A percentile compares a stretch with the other conserved stretches of the same genome.
These are phyloP conservation scores for Calliphora vicina DNA, from an alignment of 1,140 invertebrate species.

Conservation along the genomic window DNA sequence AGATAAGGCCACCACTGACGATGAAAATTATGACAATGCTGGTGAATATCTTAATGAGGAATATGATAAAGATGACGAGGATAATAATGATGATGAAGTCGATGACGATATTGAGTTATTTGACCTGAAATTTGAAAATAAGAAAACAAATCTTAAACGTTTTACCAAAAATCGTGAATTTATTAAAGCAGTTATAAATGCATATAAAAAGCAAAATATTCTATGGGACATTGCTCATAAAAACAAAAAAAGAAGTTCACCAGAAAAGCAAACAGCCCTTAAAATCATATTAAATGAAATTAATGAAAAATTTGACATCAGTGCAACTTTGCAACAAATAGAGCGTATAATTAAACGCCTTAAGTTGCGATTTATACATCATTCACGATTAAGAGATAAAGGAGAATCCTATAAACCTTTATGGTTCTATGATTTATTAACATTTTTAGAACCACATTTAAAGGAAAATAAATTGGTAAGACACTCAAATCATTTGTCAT, in stretches of 20 bases:
- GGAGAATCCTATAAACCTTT: neutral
- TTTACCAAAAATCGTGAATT: slow-evolving; percentile 8
- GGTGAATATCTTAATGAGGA: neutral
- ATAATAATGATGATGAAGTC: neutral
- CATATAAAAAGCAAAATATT: neutral
- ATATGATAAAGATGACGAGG: neutral
- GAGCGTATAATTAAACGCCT: neutral
- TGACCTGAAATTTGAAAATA: neutral
- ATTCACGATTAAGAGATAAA: neutral
- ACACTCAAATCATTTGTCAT: too few species aligned
- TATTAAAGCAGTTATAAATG: neutral
- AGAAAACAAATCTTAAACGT: neutral
- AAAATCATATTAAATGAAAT: neutral
- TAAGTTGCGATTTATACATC: neutral
- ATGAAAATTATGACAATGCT: neutral
- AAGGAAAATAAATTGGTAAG: neutral
- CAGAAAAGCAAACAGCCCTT: neutral
- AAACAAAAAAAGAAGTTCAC: neutral
- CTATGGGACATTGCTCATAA: neutral
- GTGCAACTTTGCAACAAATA: neutral
- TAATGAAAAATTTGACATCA: slow-evolving; percentile 4
- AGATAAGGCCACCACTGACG: neutral
- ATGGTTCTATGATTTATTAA: slow-evolving; percentile 2
- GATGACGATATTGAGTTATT: neutral
- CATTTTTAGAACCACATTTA: neutral